Conservation (phyloP, 2,888 invertebrate genomes). For the Cephus pulcher region DNA sequence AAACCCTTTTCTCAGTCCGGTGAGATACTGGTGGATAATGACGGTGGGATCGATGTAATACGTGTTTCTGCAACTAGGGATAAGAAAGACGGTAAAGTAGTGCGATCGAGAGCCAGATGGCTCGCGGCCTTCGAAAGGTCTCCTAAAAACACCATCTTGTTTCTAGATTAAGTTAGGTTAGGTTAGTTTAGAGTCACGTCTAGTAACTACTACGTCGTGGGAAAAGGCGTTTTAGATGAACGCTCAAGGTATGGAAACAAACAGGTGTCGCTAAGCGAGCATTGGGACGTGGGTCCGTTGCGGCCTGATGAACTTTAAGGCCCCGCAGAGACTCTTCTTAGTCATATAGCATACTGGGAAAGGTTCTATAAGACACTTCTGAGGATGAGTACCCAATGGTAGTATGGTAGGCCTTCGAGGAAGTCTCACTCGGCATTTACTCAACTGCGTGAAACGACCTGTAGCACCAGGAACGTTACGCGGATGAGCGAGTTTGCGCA, state of each 20-base stretch:
- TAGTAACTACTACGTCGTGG: not conserved
- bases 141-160: not conserved
- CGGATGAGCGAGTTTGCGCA: not conserved
- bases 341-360: not conserved
- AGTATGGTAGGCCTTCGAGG: not conserved
- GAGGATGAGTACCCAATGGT: not conserved
- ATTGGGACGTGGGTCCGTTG: not conserved
- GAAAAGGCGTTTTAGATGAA: not conserved
- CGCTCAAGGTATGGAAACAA: not conserved
- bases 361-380: not conserved
- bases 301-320: not conserved
- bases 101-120: not conserved
- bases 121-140: not conserved
- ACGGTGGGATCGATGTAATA: not conserved
- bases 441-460: not conserved
- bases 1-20: not conserved
- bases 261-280: not conserved
- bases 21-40: not conserved
- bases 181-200: not conserved
- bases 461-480: not conserved
- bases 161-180: not conserved
- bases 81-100: not conserved
- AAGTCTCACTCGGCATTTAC: not conserved
- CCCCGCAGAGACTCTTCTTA: not conserved
- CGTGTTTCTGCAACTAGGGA: not conserved